Conservation (phyloP, 2,113 vertebrate species). For the Orthonyx spaldingii region DNA sequence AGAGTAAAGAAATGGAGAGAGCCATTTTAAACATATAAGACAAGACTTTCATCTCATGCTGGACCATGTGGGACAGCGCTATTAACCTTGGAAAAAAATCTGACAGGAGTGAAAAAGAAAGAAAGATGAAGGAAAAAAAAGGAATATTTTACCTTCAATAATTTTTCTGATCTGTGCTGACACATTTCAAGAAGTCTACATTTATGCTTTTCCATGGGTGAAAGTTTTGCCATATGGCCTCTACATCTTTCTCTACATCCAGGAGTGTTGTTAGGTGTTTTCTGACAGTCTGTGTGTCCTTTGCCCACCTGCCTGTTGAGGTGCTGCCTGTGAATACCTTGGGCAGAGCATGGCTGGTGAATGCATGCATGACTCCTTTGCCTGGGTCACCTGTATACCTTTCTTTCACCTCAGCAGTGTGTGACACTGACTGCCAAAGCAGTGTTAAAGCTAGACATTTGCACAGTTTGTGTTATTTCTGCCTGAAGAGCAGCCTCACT, state of each 20-base stretch:
- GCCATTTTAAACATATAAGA: slow-evolving; percentile 53
- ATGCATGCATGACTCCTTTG: not conserved
- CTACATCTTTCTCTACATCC: not conserved
- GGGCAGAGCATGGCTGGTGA: not conserved
- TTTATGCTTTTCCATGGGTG: not conserved
- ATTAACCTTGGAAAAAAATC: slow-evolving; percentile 38
- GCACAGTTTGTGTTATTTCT: not conserved
- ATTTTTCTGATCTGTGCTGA: slow-evolving; percentile 9
- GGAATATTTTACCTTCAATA: slow-evolving; percentile 10
- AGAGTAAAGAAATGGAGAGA: slow-evolving; percentile 26
- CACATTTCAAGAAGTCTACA: not conserved
- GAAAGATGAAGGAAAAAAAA: not conserved
- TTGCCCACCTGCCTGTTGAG: not conserved
- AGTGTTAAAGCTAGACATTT: not conserved
- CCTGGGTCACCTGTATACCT: not conserved
- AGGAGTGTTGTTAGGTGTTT: not conserved
- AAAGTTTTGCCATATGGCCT: not conserved
- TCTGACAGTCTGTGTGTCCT: not conserved
- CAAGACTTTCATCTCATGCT: slow-evolving; percentile 58
- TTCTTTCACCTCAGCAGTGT: not conserved
- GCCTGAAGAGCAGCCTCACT: not conserved
- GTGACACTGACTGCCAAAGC: not conserved
- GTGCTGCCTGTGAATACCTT: not conserved
- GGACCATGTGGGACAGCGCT: slow-evolving; percentile 45
- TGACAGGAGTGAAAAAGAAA: not conserved